Base-by-base conservation (phyloP, 2,797 vertebrate species). In the Cirrhinus molitorella region DNA sequence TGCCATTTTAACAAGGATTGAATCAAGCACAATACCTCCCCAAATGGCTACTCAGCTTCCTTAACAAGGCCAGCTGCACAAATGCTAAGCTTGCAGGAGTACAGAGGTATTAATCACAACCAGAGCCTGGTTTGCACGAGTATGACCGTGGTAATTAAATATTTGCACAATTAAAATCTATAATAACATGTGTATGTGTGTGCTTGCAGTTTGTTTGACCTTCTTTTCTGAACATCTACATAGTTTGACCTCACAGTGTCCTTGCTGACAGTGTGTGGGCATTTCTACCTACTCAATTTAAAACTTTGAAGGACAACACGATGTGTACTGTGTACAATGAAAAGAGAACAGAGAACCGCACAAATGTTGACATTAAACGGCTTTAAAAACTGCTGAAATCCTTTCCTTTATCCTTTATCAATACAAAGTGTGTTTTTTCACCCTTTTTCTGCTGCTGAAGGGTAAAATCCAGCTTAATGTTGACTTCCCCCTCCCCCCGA, bases 1-100 rank as follows among this genome's bases (percentile, higher is more conserved):
- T 91, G 66, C 89, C 90, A 92, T 93, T 93, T 87, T 94, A 95
- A 95, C 91, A 90, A 93, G 91, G 87, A 85, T 87, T 81, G 88
- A 93, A 93, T 94, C 90, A 89, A 84, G 90, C 92, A 88, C 88
- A 85, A 88, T 83, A 72, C 89, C 83, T 88, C 74, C 43, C 90
- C 92, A 94, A 93, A 92, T 84, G 87, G 88, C 86, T 79, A 82
- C 85, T 92, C 89, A 91, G 90, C 90, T 88, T 86, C 75, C 72
- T 88, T 89, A 90, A 90, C 89, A 87, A 84, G 11, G 21, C 51
- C 25, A 40, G 23, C 40, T 21, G 63, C 40, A 63, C 34, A 80
- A 55, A 63, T 55, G 31, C 70, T 65, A 51, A 34, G 19, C 16
- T 25, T 16, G 47, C 13, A 53, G 1, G 16, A 34, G 37, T 14